phyloP scores from a whole-genome alignment of 2,797 vertebrate genomes.

The Lycodopsis pacificus region DNA sequence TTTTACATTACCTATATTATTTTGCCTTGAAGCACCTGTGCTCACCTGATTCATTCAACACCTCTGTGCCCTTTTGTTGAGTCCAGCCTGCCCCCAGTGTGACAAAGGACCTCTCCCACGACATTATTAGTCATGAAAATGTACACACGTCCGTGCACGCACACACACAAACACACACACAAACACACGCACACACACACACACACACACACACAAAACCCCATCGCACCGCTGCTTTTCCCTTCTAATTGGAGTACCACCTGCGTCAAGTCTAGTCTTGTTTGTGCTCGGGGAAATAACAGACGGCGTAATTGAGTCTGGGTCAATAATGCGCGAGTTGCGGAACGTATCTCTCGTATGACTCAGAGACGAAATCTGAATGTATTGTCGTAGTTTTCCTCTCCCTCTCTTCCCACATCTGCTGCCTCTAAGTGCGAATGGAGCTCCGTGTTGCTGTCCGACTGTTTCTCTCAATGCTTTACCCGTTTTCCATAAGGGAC shows the following conservation, averaged over 20 bases:
- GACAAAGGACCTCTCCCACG: constrained; percentile 41
- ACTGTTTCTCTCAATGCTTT: constrained; percentile 4
- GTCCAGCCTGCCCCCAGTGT: constrained; percentile 14
- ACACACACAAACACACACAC: too few species aligned
- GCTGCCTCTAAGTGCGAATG: constrained; percentile 20
- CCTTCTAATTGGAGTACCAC: constrained; percentile 70
- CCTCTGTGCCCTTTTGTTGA: constrained; percentile 35
- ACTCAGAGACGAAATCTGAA: constrained; percentile 27
- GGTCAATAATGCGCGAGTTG: constrained; percentile 33
- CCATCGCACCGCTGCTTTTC: constrained; percentile 31
- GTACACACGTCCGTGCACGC: constrained; percentile 12
- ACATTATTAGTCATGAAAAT: constrained; percentile 22
- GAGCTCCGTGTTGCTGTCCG: constrained; percentile 22
- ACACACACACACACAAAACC: neutral
- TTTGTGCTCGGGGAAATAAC: constrained; percentile 45
- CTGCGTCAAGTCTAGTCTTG: constrained; percentile 73
- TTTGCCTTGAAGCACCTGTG: constrained; percentile 33
- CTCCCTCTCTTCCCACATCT: constrained; percentile 15
- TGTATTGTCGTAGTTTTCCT: constrained; percentile 2
- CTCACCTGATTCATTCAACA: constrained; percentile 61
- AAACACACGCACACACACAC: neutral
- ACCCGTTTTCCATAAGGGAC: constrained; percentile 10
- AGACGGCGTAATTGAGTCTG: constrained; percentile 45
- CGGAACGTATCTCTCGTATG: constrained; percentile 27
- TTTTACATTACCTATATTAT: constrained; percentile 33